A percentile compares a stretch with the other conserved stretches of the same genome.
Evolutionary conservation across 35 echinoderm and acorn worm genomes (phyloP).

Genomic region (Hemicentrotus pulcherrimus): DNA sequence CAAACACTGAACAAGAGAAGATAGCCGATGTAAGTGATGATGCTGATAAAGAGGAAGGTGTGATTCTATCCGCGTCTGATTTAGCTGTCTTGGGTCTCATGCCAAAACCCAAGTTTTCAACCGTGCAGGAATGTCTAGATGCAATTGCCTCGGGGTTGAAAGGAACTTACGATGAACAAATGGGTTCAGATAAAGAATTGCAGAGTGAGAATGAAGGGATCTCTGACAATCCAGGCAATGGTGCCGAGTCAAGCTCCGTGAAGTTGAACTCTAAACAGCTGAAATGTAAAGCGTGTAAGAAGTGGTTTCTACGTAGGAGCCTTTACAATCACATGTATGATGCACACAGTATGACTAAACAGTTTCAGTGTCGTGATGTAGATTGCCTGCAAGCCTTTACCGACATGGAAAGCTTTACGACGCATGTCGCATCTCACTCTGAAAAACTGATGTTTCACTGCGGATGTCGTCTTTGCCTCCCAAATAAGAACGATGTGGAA

Average conservation of each 20-base stretch:
- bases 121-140: background rate
- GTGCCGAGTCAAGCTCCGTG: background rate
- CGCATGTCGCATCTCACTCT: slow-evolving; percentile 62
- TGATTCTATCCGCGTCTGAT: slow-evolving; percentile 58
- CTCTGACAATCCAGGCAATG: background rate
- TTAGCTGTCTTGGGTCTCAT: slow-evolving; percentile 69
- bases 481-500: slow-evolving; percentile 53
- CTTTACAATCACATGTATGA: slow-evolving; percentile 81
- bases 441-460: slow-evolving; percentile 69
- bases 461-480: slow-evolving; percentile 80
- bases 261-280: slow-evolving; percentile 58
- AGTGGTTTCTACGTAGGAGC: slow-evolving; percentile 58
- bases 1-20: slow-evolving; percentile 8
- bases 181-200: slow-evolving; percentile 14
- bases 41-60: background rate
- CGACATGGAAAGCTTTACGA: slow-evolving; percentile 62
- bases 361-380: slow-evolving; percentile 79
- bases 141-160: background rate
- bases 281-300: slow-evolving; percentile 84
- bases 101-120: slow-evolving; percentile 51
- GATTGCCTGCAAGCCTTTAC: slow-evolving; percentile 56
- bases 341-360: slow-evolving; percentile 75
- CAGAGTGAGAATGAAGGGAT: background rate
- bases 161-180: background rate
- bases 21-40: background rate